Evolutionary conservation across 1,140 invertebrate species (phyloP), one percentile per base, ranked within the genome.

Genomic region (Delia radicum): DNA sequence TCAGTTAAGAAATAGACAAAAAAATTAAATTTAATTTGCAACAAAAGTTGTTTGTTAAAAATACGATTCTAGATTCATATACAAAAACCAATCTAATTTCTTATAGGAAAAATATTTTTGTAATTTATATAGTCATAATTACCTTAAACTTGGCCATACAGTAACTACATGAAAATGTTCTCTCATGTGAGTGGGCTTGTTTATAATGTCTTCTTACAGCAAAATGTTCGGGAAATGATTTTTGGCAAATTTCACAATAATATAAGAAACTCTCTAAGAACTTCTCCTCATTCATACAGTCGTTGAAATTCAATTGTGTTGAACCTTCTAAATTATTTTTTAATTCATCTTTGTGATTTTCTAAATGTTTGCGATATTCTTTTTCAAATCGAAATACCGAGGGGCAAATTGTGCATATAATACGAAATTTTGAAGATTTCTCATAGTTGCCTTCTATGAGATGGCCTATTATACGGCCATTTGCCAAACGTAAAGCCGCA

Each of bases 121-220:
- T n/a, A n/a, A n/a, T n/a, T n/a, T n/a, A n/a, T n/a, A n/a, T n/a
- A n/a, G n/a, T n/a, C n/a, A n/a, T n/a, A n/a, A n/a, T 33, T 26
- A 76, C 75, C 75, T 73, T 73, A 73, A 76, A 76, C 12, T 8
- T 73, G 0, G 75, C 75, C 13, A 15, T 26, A 28, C 75, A 76
- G 5, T 65, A 8, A n/a, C 63, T 6, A 26, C 75, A 76, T 27
- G 65, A 73, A 10, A 42, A 73, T 21, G 24, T 3, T 12, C 75
- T 29, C 12, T 42, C 48, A 0, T 13, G 42, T 7, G 37, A 8
- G 18, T 76, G 75, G 0, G 62, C 71, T 18, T 21, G 26, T 24
- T 73, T 73, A 13, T 76, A 62, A 33, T 76, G 75, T 4, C 75
- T 29, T 8, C 71, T 28, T 8, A 76, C 75, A 4, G 63, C 55